phyloP scores from a whole-genome alignment of 2,888 invertebrate genomes.

The Callosobruchus maculatus region DNA sequence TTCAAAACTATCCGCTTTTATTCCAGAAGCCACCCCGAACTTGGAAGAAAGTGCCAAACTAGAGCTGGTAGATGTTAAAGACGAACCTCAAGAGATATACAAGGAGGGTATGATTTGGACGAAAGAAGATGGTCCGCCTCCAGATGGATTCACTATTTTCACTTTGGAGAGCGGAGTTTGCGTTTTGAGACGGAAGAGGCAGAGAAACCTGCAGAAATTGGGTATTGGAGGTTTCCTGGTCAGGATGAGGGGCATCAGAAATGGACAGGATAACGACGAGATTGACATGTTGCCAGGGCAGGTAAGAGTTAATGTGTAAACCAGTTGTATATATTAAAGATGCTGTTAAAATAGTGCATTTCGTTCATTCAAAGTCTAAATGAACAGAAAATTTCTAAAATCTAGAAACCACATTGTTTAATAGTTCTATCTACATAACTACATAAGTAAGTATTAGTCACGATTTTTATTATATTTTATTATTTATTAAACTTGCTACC shows the following conservation, averaged over 20 bases:
- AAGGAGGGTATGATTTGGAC: slow-evolving; percentile 85
- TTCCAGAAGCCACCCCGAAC: neutral
- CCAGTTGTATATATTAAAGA: too few species aligned
- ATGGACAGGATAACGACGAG: slow-evolving; percentile 59
- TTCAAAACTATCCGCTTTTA: neutral
- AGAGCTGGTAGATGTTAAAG: slow-evolving; percentile 67
- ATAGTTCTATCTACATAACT: too few species aligned
- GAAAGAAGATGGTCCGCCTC: slow-evolving; percentile 73
- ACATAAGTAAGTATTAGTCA: too few species aligned
- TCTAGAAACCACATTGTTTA: too few species aligned
- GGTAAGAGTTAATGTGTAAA: slow-evolving; percentile 9
- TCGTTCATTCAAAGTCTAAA: too few species aligned
- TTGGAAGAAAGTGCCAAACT: slow-evolving; percentile 52
- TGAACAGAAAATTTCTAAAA: too few species aligned
- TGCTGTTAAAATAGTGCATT: too few species aligned
- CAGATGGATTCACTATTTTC: slow-evolving; percentile 77
- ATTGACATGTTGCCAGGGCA: slow-evolving; percentile 47
- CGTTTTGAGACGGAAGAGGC: slow-evolving; percentile 76
- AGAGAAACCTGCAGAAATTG: slow-evolving; percentile 82
- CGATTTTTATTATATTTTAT: too few species aligned
- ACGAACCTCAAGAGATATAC: slow-evolving; percentile 63
- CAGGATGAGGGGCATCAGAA: slow-evolving; percentile 61
- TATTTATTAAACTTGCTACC: too few species aligned
- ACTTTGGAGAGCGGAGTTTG: slow-evolving; percentile 79
- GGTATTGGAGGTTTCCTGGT: slow-evolving; percentile 88